A percentile compares a stretch with the other conserved stretches of the same genome.
Evolutionary conservation across 2,113 vertebrate species (phyloP).

Genomic region (Chaenogobius annularis): DNA sequence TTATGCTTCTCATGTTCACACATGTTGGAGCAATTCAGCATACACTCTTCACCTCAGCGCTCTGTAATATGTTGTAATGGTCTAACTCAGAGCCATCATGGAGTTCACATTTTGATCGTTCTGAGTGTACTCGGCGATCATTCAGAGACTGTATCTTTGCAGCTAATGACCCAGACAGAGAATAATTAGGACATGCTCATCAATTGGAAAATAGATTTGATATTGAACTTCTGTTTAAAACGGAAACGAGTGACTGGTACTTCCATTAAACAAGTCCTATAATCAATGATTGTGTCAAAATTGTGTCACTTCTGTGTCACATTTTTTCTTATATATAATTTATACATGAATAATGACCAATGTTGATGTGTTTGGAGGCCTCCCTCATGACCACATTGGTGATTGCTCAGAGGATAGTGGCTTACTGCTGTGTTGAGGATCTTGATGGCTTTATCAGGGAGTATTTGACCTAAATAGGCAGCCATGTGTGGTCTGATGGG

Average conservation of each 20-base stretch:
- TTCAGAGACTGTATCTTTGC: not conserved
- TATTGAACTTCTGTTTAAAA: not conserved
- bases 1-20: slow-evolving; percentile 53
- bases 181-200: not conserved
- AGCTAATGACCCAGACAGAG: not conserved
- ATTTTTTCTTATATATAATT: not conserved
- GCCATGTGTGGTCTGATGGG: slow-evolving; percentile 58
- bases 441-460: slow-evolving; percentile 56
- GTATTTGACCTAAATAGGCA: slow-evolving; percentile 74
- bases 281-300: no score
- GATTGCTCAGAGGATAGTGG: slow-evolving; percentile 31
- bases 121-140: not conserved
- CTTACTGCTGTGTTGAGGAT: slow-evolving; percentile 29
- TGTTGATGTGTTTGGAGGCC: not conserved
- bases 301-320: no score
- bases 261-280: not conserved
- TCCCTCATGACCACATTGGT: slow-evolving; percentile 2
- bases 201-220: slow-evolving; percentile 8
- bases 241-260: not conserved
- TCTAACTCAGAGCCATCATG: not conserved
- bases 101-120: not conserved
- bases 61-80: slow-evolving; percentile 38
- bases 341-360: not conserved
- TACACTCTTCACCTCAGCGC: slow-evolving; percentile 26
- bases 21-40: slow-evolving; percentile 64